phyloP scores from a whole-genome alignment of 2,113 vertebrate species.

The Ailurus styani region DNA sequence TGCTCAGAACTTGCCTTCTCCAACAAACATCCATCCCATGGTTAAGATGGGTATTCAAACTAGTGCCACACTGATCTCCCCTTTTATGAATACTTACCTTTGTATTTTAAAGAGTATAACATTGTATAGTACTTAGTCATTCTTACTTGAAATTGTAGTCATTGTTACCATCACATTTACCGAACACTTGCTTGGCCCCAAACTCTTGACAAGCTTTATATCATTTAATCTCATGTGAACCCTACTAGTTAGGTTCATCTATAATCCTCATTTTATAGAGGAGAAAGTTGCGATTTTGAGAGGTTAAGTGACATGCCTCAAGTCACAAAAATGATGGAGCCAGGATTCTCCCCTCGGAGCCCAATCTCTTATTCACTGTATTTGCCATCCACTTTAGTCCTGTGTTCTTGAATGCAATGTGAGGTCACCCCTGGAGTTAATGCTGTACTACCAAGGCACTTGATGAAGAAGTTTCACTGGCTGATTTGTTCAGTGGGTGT shows the following conservation, averaged over 20 bases:
- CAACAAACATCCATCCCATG: background rate
- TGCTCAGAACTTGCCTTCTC: background rate
- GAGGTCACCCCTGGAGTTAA: background rate
- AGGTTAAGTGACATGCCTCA: background rate
- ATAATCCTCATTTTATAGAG: background rate
- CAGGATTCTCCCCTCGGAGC: background rate
- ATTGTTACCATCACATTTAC: background rate
- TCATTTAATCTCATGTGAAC: background rate
- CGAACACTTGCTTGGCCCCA: background rate
- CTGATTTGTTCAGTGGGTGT: background rate
- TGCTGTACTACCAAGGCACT: background rate
- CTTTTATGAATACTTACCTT: background rate
- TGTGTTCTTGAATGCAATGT: background rate
- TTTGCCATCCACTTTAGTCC: background rate
- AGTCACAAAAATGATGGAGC: background rate
- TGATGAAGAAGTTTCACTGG: background rate
- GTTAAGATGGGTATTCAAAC: background rate
- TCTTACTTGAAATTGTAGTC: background rate
- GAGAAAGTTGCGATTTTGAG: background rate
- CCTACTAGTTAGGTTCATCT: background rate
- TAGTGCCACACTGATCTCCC: background rate
- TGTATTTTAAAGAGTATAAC: background rate
- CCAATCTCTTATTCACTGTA: background rate
- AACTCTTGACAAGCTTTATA: background rate
- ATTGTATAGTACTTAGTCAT: background rate